Evolutionary conservation across 2,113 vertebrate species (phyloP).

Genomic region (Micronycteris hirsuta): DNA sequence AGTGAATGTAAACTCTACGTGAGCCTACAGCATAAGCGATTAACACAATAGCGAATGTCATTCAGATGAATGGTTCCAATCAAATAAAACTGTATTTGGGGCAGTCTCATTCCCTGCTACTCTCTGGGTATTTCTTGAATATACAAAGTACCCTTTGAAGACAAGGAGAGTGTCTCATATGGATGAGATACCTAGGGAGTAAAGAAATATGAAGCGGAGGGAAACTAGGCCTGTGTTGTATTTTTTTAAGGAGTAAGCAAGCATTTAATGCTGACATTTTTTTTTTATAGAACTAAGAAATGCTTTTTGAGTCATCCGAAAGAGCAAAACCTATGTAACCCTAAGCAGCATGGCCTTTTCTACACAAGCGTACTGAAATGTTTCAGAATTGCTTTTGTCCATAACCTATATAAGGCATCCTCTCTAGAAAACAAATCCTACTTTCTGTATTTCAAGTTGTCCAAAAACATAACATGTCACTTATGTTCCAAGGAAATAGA

Average conservation of each 20-base stretch:
- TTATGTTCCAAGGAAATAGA: constrained; percentile 21
- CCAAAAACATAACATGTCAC: constrained; percentile 27
- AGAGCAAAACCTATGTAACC: neutral
- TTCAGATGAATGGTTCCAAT: neutral
- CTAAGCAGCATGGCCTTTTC: neutral
- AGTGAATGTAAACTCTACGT: neutral
- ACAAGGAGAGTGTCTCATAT: neutral
- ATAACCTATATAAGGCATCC: neutral
- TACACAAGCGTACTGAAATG: neutral
- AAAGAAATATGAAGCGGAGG: neutral
- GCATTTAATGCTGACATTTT: neutral
- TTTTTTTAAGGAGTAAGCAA: neutral
- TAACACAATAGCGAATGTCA: neutral
- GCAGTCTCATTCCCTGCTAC: neutral
- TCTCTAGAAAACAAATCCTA: neutral
- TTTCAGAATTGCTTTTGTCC: neutral
- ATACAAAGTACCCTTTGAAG: constrained; percentile 4
- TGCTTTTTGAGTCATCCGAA: neutral
- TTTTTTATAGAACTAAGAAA: neutral
- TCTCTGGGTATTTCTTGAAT: constrained; percentile 6
- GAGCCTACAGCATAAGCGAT: neutral
- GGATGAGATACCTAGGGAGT: neutral
- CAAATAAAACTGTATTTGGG: constrained; percentile 25
- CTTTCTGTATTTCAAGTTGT: neutral
- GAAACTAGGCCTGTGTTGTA: neutral